Evolutionary conservation across 2,888 invertebrate species (phyloP), one percentile per base, ranked within the genome.

Genomic region (Phytoseiulus persimilis): DNA sequence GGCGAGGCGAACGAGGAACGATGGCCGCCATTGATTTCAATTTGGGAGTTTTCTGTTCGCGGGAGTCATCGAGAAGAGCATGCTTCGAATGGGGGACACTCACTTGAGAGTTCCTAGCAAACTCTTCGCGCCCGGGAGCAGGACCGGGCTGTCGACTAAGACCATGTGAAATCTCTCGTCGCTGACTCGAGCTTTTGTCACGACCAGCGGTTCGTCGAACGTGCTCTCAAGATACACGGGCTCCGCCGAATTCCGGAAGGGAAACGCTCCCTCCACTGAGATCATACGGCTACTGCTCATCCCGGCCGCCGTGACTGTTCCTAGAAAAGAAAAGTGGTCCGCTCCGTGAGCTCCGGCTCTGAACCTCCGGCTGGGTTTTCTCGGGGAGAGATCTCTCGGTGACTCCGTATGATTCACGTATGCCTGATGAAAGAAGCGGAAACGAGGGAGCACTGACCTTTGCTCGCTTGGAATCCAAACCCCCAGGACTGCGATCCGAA

Each of bases 301-400:
- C 87, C 87, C 87, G 31, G 87, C 87, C 87, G 87, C 87, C n/a
- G 87, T 87, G 28, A 87, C 87, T 39, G 87, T 87, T n/a, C 87
- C 87, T 87, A 28, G 3, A 31, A 31, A 2, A 31, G 83, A 83
- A 11, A 39, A 39, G n/a, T n/a, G n/a, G n/a, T n/a, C n/a, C n/a
- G n/a, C n/a, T n/a, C n/a, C n/a, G n/a, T n/a, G n/a, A n/a, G n/a
- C n/a, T n/a, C n/a, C n/a, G n/a, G n/a, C n/a, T n/a, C n/a, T n/a
- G n/a, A n/a, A n/a, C n/a, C n/a, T n/a, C n/a, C n/a, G n/a, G n/a
- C n/a, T n/a, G n/a, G n/a, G n/a, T n/a, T n/a, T n/a, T n/a, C n/a
- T n/a, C n/a, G n/a, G n/a, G n/a, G n/a, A n/a, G n/a, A n/a, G 39
- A 39, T 6, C 39, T 39, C 39, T 6, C 3, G 9, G 3, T 39